A percentile compares a stretch with the other conserved stretches of the same genome.
These are phyloP conservation scores for Columba livia DNA, from an alignment of 2,113 vertebrate species.

Conservation along the genomic window DNA sequence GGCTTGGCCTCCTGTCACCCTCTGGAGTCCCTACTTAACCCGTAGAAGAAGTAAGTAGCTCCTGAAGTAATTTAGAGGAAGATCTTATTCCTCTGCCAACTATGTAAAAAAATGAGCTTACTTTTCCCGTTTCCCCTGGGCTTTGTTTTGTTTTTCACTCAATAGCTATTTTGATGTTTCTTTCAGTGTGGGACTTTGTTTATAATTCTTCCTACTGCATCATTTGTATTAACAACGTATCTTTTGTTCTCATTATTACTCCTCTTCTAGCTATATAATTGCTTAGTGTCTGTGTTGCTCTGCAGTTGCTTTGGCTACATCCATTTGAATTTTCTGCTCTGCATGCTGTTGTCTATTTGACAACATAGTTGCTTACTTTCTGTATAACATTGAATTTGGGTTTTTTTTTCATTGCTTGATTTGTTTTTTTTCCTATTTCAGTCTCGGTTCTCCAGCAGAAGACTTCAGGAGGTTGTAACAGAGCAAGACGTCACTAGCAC, in stretches of 20 bases:
- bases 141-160: not conserved
- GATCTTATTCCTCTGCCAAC: not conserved
- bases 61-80: not conserved
- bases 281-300: not conserved
- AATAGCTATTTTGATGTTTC: not conserved
- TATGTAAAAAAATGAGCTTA: not conserved
- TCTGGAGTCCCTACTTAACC: not conserved
- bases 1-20: not conserved
- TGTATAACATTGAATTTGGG: not conserved
- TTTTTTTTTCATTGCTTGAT: not conserved
- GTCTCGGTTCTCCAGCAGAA: not conserved
- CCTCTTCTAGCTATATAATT: not conserved
- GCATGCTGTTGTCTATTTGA: not conserved
- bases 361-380: not conserved
- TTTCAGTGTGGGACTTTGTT: not conserved
- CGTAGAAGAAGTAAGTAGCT: not conserved
- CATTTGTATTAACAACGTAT: not conserved
- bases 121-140: not conserved
- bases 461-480: not conserved
- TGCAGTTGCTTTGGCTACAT: not conserved
- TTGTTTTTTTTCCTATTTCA: not conserved
- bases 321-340: not conserved
- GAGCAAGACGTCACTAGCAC: not conserved
- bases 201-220: not conserved
- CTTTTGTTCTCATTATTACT: not conserved